phyloP scores from a whole-genome alignment of 1,140 invertebrate genomes.

The Tetranychus urticae region DNA sequence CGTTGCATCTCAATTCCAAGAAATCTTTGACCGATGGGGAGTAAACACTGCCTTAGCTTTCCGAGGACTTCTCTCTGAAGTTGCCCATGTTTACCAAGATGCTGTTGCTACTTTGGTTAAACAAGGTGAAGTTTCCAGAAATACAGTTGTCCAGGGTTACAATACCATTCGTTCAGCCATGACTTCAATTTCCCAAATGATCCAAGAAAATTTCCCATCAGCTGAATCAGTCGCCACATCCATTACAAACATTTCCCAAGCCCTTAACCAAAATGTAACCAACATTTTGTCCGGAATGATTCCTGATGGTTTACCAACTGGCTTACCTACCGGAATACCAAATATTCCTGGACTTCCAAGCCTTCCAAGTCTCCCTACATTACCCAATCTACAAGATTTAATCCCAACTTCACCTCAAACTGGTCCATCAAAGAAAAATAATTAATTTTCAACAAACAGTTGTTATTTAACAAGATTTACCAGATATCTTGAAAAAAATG shows the following conservation, averaged over 20 bases:
- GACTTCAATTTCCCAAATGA: background rate
- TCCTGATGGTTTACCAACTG: background rate
- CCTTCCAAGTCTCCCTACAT: background rate
- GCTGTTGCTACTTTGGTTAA: background rate
- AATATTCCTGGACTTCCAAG: background rate
- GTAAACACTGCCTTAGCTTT: background rate
- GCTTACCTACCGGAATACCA: background rate
- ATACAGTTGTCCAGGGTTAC: background rate
- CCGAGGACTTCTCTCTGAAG: background rate
- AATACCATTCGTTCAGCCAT: background rate
- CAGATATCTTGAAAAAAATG: no score
- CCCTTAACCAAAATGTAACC: background rate
- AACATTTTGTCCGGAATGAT: background rate
- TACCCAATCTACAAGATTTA: background rate
- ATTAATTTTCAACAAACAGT: background rate
- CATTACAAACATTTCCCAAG: background rate
- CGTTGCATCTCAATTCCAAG: background rate
- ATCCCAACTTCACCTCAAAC: background rate
- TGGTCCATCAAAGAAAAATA: background rate
- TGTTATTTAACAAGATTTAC: no score
- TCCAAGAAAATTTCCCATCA: background rate
- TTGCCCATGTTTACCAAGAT: background rate
- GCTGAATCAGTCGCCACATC: background rate
- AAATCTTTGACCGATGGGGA: background rate
- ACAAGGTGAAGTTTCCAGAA: background rate